Evolutionary conservation across 2,113 vertebrate species (phyloP), one percentile per base, ranked within the genome.

Genomic region (Tamias sibiricus): DNA sequence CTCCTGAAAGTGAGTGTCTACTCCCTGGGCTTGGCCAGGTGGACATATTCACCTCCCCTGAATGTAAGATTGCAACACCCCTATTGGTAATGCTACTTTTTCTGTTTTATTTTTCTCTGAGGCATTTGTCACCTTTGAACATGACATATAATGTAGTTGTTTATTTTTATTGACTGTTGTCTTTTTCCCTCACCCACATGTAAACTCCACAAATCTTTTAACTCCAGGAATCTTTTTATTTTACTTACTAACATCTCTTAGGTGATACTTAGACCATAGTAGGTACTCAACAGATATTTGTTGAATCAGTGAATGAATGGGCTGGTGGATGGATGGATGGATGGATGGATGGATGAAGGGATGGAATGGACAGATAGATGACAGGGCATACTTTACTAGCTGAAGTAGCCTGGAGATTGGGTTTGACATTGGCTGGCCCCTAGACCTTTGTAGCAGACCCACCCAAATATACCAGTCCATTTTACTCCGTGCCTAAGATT

Each of bases 1-100:
- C 97, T 99, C 28, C 96, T 99, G 94, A 99, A 99, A 98, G 99
- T 99, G 97, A 98, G 98, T 97, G 44, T 77, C 12, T 42, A 1
- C 40, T 0, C 94, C 26, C 95, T 7, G 10, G 47, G 22, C 35
- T 42, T 20, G 32, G 52, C n/a, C 59, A 1, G 22, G 40, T 2
- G 13, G 4, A 30, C 9, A 1, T 9, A 5, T 35, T 42, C 30
- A 0, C 66, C 59, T 47, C 19, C 49, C 2, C 16, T 47, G 19
- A 24, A 2, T 13, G 52, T 9, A 37, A n/a, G n/a, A 11, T 13
- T 2, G 3, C 28, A 82, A 1, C 0, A 7, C 52, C 59, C 22
- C n/a, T 7, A 11, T 59, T 47, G 4, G 6, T 14, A 22, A 47
- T 10, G n/a, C 74, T 62, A 62, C 69, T 69, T 64, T 30, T 72